Percentiles rank a stretch among this genome's conserved stretches.
Evolutionary conservation across 1,140 invertebrate genomes (phyloP).

Genomic region (Mya arenaria): DNA sequence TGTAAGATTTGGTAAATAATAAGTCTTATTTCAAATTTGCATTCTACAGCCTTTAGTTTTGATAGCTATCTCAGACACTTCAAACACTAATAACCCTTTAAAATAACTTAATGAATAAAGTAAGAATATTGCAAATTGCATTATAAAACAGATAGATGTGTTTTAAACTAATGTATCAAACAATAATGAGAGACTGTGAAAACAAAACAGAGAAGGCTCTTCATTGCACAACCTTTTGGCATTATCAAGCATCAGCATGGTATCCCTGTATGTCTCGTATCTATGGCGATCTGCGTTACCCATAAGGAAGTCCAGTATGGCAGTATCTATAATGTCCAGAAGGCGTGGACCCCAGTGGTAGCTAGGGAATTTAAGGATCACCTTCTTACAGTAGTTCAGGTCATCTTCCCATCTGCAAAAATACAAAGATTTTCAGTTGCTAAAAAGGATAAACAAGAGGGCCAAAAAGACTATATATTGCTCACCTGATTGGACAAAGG

Average conservation of each 20-base stretch:
- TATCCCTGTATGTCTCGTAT: constrained; percentile 90
- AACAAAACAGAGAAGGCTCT: no score
- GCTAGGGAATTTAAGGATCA: constrained; percentile 77
- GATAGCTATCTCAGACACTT: no score
- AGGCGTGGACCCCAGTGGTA: constrained; percentile 83
- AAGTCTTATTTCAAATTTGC: no score
- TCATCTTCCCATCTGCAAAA: constrained; percentile 89
- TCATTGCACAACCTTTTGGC: constrained; percentile 88
- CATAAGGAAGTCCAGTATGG: constrained; percentile 96
- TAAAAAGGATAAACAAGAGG: not conserved
- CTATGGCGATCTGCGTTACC: constrained; percentile 97
- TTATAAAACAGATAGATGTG: no score
- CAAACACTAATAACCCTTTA: no score
- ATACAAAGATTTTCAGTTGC: not conserved
- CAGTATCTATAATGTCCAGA: constrained; percentile 92
- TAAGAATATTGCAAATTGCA: no score
- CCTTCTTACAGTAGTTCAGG: constrained; percentile 89
- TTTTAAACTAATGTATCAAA: no score
- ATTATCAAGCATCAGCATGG: constrained; percentile 91
- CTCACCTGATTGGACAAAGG: no score
- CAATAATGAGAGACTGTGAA: no score
- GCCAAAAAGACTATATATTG: not conserved
- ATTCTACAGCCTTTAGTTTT: no score
- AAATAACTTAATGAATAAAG: no score
- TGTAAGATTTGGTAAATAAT: no score